Conservation (phyloP, 2,888 invertebrate species). For the Choristoneura rosaceana region DNA sequence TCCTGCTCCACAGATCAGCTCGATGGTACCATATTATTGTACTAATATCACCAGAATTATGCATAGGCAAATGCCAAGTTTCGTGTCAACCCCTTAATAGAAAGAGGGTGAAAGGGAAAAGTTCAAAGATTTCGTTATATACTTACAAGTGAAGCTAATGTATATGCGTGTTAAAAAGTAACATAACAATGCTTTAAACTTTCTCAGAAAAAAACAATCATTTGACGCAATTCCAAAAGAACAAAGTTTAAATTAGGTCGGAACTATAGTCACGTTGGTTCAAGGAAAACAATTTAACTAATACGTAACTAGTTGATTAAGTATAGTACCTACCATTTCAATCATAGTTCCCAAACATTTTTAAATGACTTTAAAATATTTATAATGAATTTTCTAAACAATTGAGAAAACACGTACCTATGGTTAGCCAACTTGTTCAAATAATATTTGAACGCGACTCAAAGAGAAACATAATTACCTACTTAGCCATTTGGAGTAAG, state of each 20-base stretch:
- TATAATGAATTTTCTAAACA: background rate
- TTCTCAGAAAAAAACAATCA: no score
- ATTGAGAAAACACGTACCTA: background rate
- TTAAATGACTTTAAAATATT: background rate
- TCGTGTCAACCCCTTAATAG: no score
- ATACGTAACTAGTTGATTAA: background rate
- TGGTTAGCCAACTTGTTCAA: background rate
- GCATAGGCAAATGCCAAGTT: no score
- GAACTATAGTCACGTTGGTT: constrained; percentile 5
- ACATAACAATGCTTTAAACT: no score
- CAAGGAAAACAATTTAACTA: constrained; percentile 9
- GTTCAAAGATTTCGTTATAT: no score
- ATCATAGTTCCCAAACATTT: background rate
- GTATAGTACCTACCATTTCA: background rate
- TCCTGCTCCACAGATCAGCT: no score
- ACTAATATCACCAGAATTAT: no score
- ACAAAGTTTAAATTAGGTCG: constrained; percentile 5
- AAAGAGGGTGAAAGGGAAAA: no score
- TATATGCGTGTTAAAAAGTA: no score
- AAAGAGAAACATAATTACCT: background rate
- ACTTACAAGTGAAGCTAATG: no score
- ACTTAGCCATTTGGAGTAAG: background rate
- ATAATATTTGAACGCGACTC: background rate
- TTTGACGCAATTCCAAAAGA: no score
- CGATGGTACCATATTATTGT: no score